phyloP scores from a whole-genome alignment of 2,888 invertebrate genomes.

The Ceraclea dissimilis region DNA sequence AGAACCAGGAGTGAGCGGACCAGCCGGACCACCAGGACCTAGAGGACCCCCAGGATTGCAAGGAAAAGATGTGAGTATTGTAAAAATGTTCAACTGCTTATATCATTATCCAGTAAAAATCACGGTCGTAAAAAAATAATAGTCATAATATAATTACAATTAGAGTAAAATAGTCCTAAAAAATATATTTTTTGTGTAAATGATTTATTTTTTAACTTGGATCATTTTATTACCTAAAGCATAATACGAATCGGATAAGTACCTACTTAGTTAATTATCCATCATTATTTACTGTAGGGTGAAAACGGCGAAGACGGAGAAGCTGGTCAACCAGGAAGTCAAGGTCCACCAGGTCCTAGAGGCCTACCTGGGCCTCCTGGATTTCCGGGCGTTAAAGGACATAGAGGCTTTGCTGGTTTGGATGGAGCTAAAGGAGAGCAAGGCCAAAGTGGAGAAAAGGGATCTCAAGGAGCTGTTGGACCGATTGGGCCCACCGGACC shows the following conservation, averaged over 20 bases:
- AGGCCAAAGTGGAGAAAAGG: constrained; percentile 70
- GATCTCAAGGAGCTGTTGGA: constrained; percentile 57
- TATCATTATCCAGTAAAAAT: not conserved
- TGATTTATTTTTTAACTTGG: too few relatives aligned
- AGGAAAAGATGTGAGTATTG: constrained; percentile 63
- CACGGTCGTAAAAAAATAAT: not conserved
- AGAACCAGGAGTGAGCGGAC: constrained; percentile 61
- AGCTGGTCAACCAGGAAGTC: constrained; percentile 61
- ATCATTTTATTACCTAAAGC: too few relatives aligned
- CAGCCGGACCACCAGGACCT: constrained; percentile 58
- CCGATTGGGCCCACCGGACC: constrained; percentile 66
- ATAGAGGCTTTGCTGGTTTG: constrained; percentile 69
- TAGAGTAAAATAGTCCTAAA: too few relatives aligned
- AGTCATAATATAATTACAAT: too few relatives aligned
- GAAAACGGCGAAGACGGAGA: constrained; percentile 75
- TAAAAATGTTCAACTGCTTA: not conserved
- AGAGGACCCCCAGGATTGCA: constrained; percentile 62
- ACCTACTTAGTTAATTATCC: not conserved
- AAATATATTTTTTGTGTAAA: too few relatives aligned
- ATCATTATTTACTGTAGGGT: constrained; percentile 44
- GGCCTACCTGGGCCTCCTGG: constrained; percentile 70
- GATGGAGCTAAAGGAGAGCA: constrained; percentile 79
- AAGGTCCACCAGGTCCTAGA: constrained; percentile 65
- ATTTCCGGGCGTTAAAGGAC: constrained; percentile 75
- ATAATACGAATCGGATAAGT: not conserved